Evolutionary conservation across 2,113 vertebrate genomes (phyloP).

Genomic region (Australoheros scitulus): DNA sequence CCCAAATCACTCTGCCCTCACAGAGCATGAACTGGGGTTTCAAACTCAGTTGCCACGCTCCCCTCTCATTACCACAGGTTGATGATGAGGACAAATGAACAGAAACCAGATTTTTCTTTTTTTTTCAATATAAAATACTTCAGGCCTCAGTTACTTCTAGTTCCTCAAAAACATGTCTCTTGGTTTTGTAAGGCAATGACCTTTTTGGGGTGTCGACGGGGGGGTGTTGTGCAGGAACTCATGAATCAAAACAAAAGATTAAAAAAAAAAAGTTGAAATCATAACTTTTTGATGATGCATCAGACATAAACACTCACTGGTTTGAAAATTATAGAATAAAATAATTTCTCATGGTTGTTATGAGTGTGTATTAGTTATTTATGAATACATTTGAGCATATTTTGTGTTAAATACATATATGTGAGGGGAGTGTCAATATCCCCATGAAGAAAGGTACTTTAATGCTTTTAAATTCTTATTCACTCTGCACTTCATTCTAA

Average conservation of each 20-base stretch:
- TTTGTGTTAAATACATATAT: not conserved
- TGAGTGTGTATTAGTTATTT: not conserved
- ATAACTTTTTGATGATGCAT: not conserved
- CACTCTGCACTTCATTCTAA: not conserved
- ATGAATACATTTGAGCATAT: not conserved
- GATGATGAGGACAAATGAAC: constrained; percentile 48
- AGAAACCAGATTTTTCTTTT: constrained; percentile 52
- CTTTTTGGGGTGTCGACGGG: not conserved
- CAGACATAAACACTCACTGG: not conserved
- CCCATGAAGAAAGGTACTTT: not conserved
- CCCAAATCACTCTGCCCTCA: constrained; percentile 87
- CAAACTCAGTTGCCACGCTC: constrained; percentile 85
- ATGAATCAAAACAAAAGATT: not conserved
- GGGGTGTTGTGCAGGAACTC: not conserved
- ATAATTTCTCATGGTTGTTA: not conserved
- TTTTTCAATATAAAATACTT: constrained; percentile 62
- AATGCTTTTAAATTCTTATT: not conserved
- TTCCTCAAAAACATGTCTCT: not conserved
- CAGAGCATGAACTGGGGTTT: constrained; percentile 88
- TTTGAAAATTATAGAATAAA: not conserved
- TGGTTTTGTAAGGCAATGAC: not conserved
- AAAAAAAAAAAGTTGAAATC: not conserved
- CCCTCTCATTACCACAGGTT: constrained; percentile 73
- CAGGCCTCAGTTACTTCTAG: not conserved
- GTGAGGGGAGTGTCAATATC: not conserved